Conservation (phyloP, 2,888 invertebrate species). For the Prosapia bicincta region DNA sequence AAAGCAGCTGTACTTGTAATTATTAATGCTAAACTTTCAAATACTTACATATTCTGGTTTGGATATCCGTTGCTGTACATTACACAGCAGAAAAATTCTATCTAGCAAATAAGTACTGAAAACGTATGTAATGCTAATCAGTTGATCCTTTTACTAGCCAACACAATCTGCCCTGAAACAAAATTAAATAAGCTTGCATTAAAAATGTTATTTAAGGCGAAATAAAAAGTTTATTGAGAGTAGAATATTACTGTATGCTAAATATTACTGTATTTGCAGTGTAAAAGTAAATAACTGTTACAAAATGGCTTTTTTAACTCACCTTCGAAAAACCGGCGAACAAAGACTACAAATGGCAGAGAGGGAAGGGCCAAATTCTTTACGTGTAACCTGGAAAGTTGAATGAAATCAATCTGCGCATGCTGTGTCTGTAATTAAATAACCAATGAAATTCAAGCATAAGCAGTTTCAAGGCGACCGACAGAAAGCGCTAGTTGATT, state of each 20-base stretch:
- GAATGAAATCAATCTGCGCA: background rate
- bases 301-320: background rate
- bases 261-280: too few species aligned
- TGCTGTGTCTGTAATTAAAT: background rate
- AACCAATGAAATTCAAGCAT: background rate
- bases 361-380: conserved; percentile 31
- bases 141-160: conserved; percentile 17
- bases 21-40: conserved; percentile 7
- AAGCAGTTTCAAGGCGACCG: background rate
- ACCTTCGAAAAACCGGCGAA: conserved; percentile 54
- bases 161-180: conserved; percentile 37
- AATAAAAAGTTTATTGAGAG: too few species aligned
- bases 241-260: too few species aligned
- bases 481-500: background rate
- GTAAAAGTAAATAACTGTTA: background rate
- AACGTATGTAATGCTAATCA: background rate
- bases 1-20: conserved; percentile 41
- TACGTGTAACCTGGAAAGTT: background rate
- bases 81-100: conserved; percentile 44
- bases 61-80: conserved; percentile 51
- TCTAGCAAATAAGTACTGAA: background rate
- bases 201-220: background rate
- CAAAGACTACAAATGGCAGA: conserved; percentile 57
- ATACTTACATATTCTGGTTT: conserved; percentile 47
- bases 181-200: conserved; percentile 11